Evolutionary conservation across 2,888 invertebrate species (phyloP).

Genomic region (Cyclophora punctaria): DNA sequence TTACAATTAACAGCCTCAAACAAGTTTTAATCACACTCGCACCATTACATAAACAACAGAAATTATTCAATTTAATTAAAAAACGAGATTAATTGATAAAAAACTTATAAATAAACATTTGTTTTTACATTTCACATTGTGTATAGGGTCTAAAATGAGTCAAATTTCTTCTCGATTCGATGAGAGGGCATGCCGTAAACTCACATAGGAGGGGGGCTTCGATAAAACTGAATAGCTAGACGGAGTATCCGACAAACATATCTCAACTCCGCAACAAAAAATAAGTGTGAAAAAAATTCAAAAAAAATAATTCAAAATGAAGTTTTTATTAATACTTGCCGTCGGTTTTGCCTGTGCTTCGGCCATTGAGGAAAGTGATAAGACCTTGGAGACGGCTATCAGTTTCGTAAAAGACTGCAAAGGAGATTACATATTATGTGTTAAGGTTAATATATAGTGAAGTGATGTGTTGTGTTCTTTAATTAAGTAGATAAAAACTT

Average conservation of each 20-base stretch:
- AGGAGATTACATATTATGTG: conserved; percentile 80
- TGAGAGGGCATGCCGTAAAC: conserved; percentile 21
- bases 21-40: no score
- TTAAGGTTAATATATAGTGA: conserved; percentile 79
- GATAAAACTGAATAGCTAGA: conserved; percentile 65
- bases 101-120: no score
- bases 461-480: conserved; percentile 40
- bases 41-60: no score
- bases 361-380: conserved; percentile 62
- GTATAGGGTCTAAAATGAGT: conserved; percentile 38
- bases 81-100: no score
- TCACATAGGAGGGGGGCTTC: conserved; percentile 50
- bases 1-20: no score
- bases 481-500: neutral
- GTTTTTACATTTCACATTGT: neutral
- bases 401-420: conserved; percentile 82
- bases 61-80: no score
- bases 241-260: conserved; percentile 54
- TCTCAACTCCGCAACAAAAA: conserved; percentile 45
- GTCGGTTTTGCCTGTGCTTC: conserved; percentile 55
- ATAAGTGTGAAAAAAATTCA: conserved; percentile 17
- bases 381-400: conserved; percentile 77
- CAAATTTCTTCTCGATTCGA: conserved; percentile 54
- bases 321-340: conserved; percentile 43
- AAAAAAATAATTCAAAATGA: conserved; percentile 44